Percentiles rank a stretch among this genome's conserved stretches.
Conservation (phyloP, 1,140 invertebrate species). For the Pogonognathellus flavescens region DNA sequence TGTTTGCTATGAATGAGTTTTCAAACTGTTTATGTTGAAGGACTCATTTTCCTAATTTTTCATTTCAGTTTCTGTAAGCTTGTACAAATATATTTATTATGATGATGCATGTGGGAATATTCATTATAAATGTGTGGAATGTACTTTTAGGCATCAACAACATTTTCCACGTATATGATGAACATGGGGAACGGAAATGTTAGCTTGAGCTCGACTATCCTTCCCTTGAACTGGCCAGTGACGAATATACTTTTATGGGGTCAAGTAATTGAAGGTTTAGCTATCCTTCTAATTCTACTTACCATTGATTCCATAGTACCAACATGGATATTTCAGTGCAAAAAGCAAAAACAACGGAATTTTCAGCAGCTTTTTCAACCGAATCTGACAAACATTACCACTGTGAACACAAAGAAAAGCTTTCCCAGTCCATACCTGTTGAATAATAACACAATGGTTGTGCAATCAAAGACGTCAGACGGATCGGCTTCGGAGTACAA, state of each 20-base stretch:
- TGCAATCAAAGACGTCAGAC: conserved; percentile 30
- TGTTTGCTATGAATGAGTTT: too few species aligned
- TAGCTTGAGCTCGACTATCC: not conserved
- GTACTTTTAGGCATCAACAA: conserved; percentile 48
- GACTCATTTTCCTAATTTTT: too few species aligned
- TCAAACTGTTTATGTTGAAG: too few species aligned
- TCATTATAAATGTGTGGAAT: not conserved
- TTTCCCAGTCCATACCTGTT: conserved; percentile 20
- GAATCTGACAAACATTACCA: conserved; percentile 27
- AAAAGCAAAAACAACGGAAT: conserved; percentile 54
- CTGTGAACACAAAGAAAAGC: not conserved
- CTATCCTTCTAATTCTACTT: conserved; percentile 53
- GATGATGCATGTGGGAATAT: too few species aligned
- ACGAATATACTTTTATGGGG: conserved; percentile 54
- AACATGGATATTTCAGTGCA: conserved; percentile 58
- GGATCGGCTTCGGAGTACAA: conserved; percentile 43
- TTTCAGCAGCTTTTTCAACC: conserved; percentile 21
- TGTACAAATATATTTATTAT: too few species aligned
- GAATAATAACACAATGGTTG: conserved; percentile 49
- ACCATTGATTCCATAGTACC: conserved; percentile 58
- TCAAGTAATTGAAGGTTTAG: conserved; percentile 59
- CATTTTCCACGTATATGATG: conserved; percentile 53
- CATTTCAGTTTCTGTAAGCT: too few species aligned
- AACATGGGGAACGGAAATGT: conserved; percentile 2
- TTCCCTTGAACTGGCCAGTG: conserved; percentile 56